A percentile compares a stretch with the other conserved stretches of the same genome.
Evolutionary conservation across 2,113 vertebrate species (phyloP).

Genomic region (Colossoma macropomum): DNA sequence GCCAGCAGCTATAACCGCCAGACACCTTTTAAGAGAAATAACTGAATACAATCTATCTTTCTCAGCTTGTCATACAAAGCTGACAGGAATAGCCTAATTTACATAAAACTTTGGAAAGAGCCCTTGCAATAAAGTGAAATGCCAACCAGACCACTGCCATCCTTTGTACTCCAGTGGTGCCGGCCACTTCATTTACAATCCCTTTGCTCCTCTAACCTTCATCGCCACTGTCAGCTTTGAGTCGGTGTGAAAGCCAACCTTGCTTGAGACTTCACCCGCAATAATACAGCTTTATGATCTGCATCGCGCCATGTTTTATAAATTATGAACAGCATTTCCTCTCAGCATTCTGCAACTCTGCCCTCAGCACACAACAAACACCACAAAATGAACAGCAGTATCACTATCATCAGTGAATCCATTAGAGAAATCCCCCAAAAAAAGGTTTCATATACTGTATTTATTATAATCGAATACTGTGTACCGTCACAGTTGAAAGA

Average conservation of each 20-base stretch:
- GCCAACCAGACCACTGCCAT: not conserved
- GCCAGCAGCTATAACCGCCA: not conserved
- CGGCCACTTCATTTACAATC: not conserved
- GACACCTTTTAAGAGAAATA: not conserved
- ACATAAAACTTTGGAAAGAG: not conserved
- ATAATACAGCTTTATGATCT: no score
- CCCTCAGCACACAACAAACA: no score
- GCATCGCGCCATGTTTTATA: no score
- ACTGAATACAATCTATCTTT: not conserved
- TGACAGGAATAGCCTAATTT: no score
- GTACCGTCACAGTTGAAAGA: conserved; percentile 15
- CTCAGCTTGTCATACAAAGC: no score
- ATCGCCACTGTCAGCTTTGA: not conserved
- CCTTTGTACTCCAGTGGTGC: not conserved
- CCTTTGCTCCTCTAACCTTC: conserved; percentile 1
- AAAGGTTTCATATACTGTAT: conserved; percentile 9
- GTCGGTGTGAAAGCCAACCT: no score
- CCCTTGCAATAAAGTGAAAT: not conserved
- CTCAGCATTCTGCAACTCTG: no score
- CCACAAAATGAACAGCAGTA: not conserved
- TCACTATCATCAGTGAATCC: not conserved
- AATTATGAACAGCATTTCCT: no score
- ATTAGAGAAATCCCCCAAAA: not conserved
- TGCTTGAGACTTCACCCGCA: no score
- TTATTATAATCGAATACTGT: conserved; percentile 37